A percentile compares a stretch with the other conserved stretches of the same genome.
phyloP scores from a whole-genome alignment of 2,797 vertebrate genomes.

The Acanthopagrus latus region DNA sequence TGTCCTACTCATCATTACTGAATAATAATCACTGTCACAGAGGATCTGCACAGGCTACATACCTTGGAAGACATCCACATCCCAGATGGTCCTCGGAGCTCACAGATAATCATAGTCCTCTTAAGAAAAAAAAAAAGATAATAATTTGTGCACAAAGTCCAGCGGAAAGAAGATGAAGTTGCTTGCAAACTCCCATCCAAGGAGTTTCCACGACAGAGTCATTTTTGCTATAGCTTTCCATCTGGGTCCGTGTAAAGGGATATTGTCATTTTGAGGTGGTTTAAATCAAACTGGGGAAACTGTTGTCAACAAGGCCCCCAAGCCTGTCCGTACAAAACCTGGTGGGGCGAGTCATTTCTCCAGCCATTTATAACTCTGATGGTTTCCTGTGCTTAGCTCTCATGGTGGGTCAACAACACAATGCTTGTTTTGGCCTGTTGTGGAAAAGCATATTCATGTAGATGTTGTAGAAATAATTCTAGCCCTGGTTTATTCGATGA shows the following conservation, averaged over 20 bases:
- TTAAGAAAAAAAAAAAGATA: constrained; percentile 43
- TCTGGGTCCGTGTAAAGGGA: constrained; percentile 85
- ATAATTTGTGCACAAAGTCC: constrained; percentile 79
- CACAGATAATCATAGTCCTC: constrained; percentile 76
- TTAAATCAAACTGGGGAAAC: constrained; percentile 75
- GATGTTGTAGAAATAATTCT: constrained; percentile 64
- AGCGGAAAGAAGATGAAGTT: constrained; percentile 72
- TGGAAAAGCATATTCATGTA: constrained; percentile 57
- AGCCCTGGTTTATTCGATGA: constrained; percentile 77
- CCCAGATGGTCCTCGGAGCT: constrained; percentile 72
- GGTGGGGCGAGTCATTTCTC: constrained; percentile 64
- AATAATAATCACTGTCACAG: constrained; percentile 36
- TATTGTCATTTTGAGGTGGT: constrained; percentile 84
- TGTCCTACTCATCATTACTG: constrained; percentile 16
- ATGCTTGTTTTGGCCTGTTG: constrained; percentile 64
- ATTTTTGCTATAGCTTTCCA: constrained; percentile 79
- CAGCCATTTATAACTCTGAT: constrained; percentile 53
- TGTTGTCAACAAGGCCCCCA: constrained; percentile 56
- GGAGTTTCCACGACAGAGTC: constrained; percentile 76
- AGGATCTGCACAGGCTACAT: constrained; percentile 58
- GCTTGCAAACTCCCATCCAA: constrained; percentile 64
- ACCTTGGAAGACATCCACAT: constrained; percentile 84
- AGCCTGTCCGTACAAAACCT: constrained; percentile 66
- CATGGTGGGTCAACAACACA: constrained; percentile 64
- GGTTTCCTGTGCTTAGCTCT: constrained; percentile 79